Evolutionary conservation across 2,888 invertebrate genomes (phyloP).

Genomic region (Hofmannophila pseudospretella): DNA sequence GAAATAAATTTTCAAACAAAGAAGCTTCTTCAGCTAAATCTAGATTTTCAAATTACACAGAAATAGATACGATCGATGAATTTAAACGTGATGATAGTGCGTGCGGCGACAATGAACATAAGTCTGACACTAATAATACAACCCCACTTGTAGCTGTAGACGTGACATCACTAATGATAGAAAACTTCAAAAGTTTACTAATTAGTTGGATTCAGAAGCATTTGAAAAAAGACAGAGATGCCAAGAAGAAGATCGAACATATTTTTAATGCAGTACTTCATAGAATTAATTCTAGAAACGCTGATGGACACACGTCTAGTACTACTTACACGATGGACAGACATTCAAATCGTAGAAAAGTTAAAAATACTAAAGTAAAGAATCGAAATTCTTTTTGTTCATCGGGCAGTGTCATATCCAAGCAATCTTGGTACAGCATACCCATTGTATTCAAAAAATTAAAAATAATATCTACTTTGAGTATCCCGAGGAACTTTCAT

Average conservation of each 20-base stretch:
- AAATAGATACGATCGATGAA: conserved; percentile 34
- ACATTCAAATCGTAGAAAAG: conserved; percentile 20
- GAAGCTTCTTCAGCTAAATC: conserved; percentile 30
- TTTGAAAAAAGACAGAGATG: conserved; percentile 36
- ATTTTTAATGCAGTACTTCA: conserved; percentile 44
- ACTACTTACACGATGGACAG: conserved; percentile 44
- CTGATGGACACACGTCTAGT: conserved; percentile 32
- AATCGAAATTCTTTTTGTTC: background rate
- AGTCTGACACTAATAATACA: conserved; percentile 13
- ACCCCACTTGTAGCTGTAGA: conserved; percentile 28
- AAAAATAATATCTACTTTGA: conserved; percentile 54
- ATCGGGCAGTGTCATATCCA: background rate
- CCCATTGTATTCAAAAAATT: conserved; percentile 37
- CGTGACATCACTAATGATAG: conserved; percentile 40
- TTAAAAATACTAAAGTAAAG: conserved; percentile 32
- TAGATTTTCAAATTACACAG: conserved; percentile 37
- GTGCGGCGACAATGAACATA: conserved; percentile 41
- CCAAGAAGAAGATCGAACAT: conserved; percentile 40
- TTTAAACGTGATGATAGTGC: conserved; percentile 34
- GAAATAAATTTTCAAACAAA: conserved; percentile 27
- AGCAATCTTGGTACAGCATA: conserved; percentile 18
- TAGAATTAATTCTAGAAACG: conserved; percentile 26
- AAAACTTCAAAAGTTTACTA: conserved; percentile 48
- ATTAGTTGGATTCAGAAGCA: conserved; percentile 48
- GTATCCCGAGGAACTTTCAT: conserved; percentile 48